A percentile compares a stretch with the other conserved stretches of the same genome.
phyloP scores from a whole-genome alignment of 2,888 invertebrate genomes.

The Xanthostigma xanthostigma region DNA sequence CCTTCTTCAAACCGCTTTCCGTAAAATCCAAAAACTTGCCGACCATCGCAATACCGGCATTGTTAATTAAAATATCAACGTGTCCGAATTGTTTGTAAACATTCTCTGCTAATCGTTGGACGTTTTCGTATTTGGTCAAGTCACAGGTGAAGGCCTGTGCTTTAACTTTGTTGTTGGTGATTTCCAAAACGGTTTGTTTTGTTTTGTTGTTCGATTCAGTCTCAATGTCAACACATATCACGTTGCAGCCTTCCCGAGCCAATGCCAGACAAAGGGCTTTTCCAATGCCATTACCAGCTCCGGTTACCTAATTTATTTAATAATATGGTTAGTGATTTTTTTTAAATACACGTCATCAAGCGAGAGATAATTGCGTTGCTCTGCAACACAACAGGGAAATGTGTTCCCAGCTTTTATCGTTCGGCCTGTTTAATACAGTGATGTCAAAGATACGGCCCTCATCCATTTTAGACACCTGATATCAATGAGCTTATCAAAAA shows the following conservation, averaged over 20 bases:
- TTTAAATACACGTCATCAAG: too few species aligned
- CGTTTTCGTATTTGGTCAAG: constrained; percentile 53
- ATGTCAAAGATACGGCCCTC: too few species aligned
- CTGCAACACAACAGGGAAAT: too few species aligned
- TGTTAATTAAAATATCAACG: constrained; percentile 67
- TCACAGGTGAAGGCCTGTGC: constrained; percentile 36
- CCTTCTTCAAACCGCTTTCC: constrained; percentile 49
- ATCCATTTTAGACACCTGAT: too few species aligned
- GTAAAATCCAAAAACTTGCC: constrained; percentile 50
- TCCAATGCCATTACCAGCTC: constrained; percentile 1
- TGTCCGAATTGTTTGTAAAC: constrained; percentile 57
- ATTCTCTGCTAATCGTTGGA: constrained; percentile 44
- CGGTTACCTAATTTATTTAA: constrained; percentile 3
- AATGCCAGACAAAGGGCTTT: not conserved
- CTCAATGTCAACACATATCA: constrained; percentile 1
- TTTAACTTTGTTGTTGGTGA: not conserved
- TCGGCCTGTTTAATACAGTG: too few species aligned
- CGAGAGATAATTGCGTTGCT: too few species aligned
- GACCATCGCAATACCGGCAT: constrained; percentile 78
- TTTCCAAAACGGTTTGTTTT: not conserved
- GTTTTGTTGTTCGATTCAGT: not conserved
- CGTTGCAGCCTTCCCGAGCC: not conserved
- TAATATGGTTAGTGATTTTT: too few species aligned
- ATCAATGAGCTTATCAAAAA: too few species aligned
- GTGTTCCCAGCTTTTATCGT: too few species aligned